phyloP scores from a whole-genome alignment of 2,113 vertebrate genomes.

The Macrotus californicus region DNA sequence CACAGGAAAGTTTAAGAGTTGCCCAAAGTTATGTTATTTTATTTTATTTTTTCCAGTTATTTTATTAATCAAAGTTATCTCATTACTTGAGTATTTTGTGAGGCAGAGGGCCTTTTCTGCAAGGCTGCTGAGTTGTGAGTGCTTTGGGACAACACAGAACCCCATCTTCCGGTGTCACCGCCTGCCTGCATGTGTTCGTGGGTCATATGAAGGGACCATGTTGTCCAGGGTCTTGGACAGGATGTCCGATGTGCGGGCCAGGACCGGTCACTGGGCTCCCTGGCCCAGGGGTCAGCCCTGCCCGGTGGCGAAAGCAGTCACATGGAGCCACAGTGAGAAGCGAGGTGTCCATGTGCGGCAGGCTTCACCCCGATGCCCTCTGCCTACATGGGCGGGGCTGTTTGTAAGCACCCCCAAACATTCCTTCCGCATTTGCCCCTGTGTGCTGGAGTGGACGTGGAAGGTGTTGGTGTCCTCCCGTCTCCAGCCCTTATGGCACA shows the following conservation, averaged over 20 bases:
- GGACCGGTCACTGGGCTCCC: not conserved
- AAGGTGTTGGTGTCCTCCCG: not conserved
- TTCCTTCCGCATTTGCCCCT: not conserved
- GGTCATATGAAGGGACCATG: not conserved
- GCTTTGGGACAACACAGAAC: too few relatives aligned
- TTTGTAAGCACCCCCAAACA: not conserved
- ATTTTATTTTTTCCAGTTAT: too few relatives aligned
- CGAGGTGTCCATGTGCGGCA: rapidly evolving
- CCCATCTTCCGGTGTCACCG: not conserved
- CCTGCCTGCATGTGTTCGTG: not conserved
- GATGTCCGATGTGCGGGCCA: not conserved
- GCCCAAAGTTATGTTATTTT: too few relatives aligned
- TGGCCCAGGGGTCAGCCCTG: not conserved
- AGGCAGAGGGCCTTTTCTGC: not conserved
- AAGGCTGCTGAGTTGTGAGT: not conserved
- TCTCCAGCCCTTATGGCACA: not conserved
- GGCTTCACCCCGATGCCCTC: not conserved
- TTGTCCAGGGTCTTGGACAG: too few relatives aligned
- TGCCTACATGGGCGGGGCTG: not conserved
- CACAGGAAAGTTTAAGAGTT: not conserved
- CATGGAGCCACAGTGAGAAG: not conserved
- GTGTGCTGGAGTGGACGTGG: not conserved
- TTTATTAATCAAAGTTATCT: too few relatives aligned
- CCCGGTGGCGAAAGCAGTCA: not conserved
- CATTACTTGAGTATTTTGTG: not conserved